phyloP scores from a whole-genome alignment of 2,113 vertebrate species.

The Pyxicephalus adspersus region DNA sequence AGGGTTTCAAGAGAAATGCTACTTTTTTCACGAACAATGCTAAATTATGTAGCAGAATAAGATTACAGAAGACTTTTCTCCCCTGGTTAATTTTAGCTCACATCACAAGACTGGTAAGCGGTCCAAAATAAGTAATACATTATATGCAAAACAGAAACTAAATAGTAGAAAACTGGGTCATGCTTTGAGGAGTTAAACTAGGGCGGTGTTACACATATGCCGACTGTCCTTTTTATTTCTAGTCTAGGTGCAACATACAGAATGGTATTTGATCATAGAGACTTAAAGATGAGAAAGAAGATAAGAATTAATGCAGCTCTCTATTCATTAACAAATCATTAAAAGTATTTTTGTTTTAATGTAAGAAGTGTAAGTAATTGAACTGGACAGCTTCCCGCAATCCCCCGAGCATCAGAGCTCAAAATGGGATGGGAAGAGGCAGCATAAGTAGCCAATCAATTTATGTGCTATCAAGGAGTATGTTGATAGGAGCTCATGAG shows the following conservation, averaged over 20 bases:
- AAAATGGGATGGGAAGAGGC: too few relatives aligned
- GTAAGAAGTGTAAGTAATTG: too few relatives aligned
- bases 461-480: too few relatives aligned
- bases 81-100: constrained; percentile 18
- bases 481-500: too few relatives aligned
- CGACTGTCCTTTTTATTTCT: not conserved
- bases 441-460: too few relatives aligned
- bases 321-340: too few relatives aligned
- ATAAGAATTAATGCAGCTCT: too few relatives aligned
- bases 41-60: not conserved
- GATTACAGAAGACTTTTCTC: not conserved
- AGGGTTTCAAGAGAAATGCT: too few relatives aligned
- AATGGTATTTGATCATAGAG: not conserved
- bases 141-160: not conserved
- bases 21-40: not conserved
- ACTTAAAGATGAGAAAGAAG: too few relatives aligned
- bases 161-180: constrained; percentile 5
- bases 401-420: too few relatives aligned
- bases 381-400: too few relatives aligned
- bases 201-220: not conserved
- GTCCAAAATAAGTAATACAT: not conserved
- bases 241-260: not conserved
- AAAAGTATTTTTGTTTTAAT: too few relatives aligned
- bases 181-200: not conserved
- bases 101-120: not conserved